Evolutionary conservation across 2,888 invertebrate genomes (phyloP).

Genomic region (Nasonia oneida): DNA sequence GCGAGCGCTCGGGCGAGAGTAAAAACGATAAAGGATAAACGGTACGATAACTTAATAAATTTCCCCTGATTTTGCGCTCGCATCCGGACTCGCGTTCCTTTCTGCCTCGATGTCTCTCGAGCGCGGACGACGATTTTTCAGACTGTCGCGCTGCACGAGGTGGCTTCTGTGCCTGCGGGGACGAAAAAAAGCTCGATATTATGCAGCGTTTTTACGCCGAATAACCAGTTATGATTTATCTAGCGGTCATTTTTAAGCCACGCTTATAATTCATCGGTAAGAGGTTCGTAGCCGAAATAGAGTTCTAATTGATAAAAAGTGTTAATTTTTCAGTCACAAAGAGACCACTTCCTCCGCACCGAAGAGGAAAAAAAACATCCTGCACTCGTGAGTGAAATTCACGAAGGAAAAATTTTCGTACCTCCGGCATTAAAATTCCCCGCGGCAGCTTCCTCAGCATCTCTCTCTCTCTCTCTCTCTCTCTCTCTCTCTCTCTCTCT

Average conservation of each 20-base stretch:
- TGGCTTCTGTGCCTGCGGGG: background rate
- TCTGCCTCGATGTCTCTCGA: background rate
- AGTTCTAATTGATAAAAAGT: conserved; percentile 37
- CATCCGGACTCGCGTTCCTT: background rate
- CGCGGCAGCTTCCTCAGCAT: background rate
- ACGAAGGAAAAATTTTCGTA: conserved; percentile 1
- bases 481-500: background rate
- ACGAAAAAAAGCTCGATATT: conserved; percentile 25
- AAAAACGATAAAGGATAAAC: conserved; percentile 59
- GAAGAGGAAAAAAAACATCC: background rate
- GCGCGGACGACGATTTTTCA: conserved; percentile 41
- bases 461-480: background rate
- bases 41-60: conserved; percentile 58
- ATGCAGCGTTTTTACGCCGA: conserved; percentile 15
- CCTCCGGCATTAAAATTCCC: conserved; percentile 11
- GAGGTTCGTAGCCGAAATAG: conserved; percentile 1
- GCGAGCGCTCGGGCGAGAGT: background rate
- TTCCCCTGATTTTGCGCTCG: conserved; percentile 40
- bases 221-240: conserved; percentile 51
- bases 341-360: background rate
- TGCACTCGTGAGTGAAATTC: background rate
- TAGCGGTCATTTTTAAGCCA: conserved; percentile 23
- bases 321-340: background rate
- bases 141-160: background rate
- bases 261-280: conserved; percentile 17